Base-by-base conservation (phyloP, 2,797 vertebrate species). In the Falco novaeseelandiae region DNA sequence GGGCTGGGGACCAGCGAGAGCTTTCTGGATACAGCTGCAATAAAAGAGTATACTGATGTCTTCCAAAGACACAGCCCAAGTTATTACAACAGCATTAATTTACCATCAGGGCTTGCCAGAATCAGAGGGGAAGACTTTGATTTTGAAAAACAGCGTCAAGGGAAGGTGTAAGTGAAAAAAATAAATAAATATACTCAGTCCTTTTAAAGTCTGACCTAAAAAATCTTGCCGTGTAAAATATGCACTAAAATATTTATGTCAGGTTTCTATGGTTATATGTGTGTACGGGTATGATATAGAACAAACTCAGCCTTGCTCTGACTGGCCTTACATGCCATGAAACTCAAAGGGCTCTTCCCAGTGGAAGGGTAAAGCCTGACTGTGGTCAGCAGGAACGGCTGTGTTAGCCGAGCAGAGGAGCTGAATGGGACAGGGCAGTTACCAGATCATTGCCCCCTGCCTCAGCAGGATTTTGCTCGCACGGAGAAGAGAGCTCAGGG, bases 121-220 rank as follows among this genome's bases (percentile, higher is more conserved):
- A 83, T 51, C 36, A 48, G 54, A 80, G 58, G 19, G 55, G 55
- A 79, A 85, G 58, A 52, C 63, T 83, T 72, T 76, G 72, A 38
- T 90, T 92, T 96, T 78, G 55, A 70, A 85, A 90, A 92, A 29
- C 25, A 70, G 26, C 79, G 70, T 67, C 25, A 61, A 93, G 96
- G 25, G 44, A 42, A 71, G 29, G 26, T 25, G 16, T 32, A 61
- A 91, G 23, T 29, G 36, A 44, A 79, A 86, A 90, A 78, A 76
- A 83, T 34, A 80, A 55, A 57, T 40, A 83, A 34, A 16, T 6
- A 26, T 5, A 71, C 14, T 48, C 81, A 49, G 26, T 76, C 36
- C 72, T 95, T 93, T 92, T 66, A 94, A 97, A 95, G 42, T 11
- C 54, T 92, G 89, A 89, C 87, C 93, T 76, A 94, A 94, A 92